phyloP scores from a whole-genome alignment of 2,888 invertebrate genomes.

The Cerastis leucographa region DNA sequence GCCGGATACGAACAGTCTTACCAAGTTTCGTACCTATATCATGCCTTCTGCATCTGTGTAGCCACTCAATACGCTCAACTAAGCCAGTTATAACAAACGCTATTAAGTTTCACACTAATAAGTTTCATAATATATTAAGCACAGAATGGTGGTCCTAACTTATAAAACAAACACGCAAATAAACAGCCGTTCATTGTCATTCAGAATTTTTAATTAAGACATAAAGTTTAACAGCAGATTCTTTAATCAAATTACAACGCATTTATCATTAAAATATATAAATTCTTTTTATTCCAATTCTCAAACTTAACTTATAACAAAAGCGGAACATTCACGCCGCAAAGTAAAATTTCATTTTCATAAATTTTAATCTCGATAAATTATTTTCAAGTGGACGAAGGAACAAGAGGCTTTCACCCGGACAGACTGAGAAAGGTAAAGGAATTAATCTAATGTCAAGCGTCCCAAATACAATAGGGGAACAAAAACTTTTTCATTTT shows the following conservation, averaged over 20 bases:
- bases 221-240: slow-evolving; percentile 23
- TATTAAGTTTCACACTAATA: slow-evolving; percentile 51
- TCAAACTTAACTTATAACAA: slow-evolving; percentile 63
- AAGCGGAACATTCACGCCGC: slow-evolving; percentile 67
- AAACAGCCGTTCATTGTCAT: slow-evolving; percentile 13
- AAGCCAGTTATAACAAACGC: slow-evolving; percentile 48
- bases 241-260: slow-evolving; percentile 50
- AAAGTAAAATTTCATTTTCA: slow-evolving; percentile 76
- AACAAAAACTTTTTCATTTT: slow-evolving; percentile 74
- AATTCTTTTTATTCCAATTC: slow-evolving; percentile 58
- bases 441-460: slow-evolving; percentile 78
- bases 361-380: slow-evolving; percentile 79
- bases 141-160: slow-evolving; percentile 21
- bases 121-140: slow-evolving; percentile 37
- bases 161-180: slow-evolving; percentile 19
- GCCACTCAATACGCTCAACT: slow-evolving; percentile 57
- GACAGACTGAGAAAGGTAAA: slow-evolving; percentile 73
- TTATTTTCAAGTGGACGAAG: slow-evolving; percentile 74
- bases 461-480: slow-evolving; percentile 74
- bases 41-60: slow-evolving; percentile 67
- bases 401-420: slow-evolving; percentile 69
- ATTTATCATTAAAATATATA: slow-evolving; percentile 56
- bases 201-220: slow-evolving; percentile 41
- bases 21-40: slow-evolving; percentile 66
- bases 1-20: slow-evolving; percentile 51